These are phyloP conservation scores for Erpetoichthys calabaricus DNA, from an alignment of 2,797 vertebrate species.

Conservation along the genomic window DNA sequence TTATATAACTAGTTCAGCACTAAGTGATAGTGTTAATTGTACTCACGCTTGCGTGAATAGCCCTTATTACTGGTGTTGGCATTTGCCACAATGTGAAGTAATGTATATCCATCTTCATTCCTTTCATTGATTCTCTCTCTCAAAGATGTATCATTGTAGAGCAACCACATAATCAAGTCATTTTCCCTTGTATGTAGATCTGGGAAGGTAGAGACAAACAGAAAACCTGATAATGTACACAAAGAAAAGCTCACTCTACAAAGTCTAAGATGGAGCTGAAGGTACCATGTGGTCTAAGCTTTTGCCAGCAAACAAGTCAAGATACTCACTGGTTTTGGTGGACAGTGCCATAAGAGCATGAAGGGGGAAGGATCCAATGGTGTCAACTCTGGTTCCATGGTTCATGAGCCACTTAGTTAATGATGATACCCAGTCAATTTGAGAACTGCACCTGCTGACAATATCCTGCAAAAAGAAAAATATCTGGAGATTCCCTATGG, in stretches of 20 bases:
- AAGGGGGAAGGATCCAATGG: constrained; percentile 38
- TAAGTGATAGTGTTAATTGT: neutral
- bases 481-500: neutral
- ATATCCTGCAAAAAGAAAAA: constrained; percentile 26
- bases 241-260: neutral
- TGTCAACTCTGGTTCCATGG: constrained; percentile 37
- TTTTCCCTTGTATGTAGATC: constrained; percentile 31
- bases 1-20: no score
- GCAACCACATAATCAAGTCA: constrained; percentile 42
- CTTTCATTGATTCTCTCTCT: constrained; percentile 42
- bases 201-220: constrained; percentile 6
- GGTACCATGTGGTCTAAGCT: no score
- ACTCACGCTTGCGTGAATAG: constrained; percentile 39
- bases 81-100: constrained; percentile 43
- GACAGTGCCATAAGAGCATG: constrained; percentile 49
- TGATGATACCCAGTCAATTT: constrained; percentile 31
- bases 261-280: neutral
- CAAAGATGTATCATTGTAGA: constrained; percentile 35
- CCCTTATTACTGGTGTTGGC: constrained; percentile 13
- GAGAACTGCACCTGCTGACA: constrained; percentile 23
- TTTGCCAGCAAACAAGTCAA: no score
- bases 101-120: constrained; percentile 38
- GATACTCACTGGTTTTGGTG: constrained; percentile 46
- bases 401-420: constrained; percentile 48
- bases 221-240: neutral